A percentile compares a stretch with the other conserved stretches of the same genome.
Evolutionary conservation across 2,797 vertebrate genomes (phyloP).

Genomic region (Microctenopoma lineatum): DNA sequence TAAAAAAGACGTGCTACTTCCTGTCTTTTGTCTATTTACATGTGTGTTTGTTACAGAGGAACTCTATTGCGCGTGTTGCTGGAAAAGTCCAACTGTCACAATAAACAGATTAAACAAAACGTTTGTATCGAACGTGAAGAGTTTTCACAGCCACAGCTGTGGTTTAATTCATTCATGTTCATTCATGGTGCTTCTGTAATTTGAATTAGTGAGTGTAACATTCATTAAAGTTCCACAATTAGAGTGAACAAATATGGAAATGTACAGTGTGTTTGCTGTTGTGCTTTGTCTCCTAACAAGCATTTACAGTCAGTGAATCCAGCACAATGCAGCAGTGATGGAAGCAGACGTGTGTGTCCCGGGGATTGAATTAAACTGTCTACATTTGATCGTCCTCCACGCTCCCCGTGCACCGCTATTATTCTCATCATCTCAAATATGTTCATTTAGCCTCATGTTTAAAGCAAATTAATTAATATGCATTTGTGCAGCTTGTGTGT

Average conservation of each 20-base stretch:
- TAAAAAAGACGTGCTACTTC: neutral
- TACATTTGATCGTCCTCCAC: conserved; percentile 41
- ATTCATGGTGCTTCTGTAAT: conserved; percentile 40
- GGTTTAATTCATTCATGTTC: conserved; percentile 53
- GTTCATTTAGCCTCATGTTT: conserved; percentile 59
- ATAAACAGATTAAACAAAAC: conserved; percentile 13
- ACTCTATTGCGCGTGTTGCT: neutral
- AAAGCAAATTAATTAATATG: conserved; percentile 58
- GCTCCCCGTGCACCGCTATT: conserved; percentile 30
- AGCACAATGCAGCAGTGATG: conserved; percentile 23
- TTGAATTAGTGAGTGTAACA: conserved; percentile 4
- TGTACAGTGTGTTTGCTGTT: conserved; percentile 15
- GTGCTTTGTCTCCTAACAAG: conserved; percentile 37
- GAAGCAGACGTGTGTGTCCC: conserved; percentile 35
- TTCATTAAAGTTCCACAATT: conserved; percentile 29
- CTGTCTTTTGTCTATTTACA: neutral
- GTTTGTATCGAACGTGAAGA: conserved; percentile 13
- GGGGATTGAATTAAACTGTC: conserved; percentile 52
- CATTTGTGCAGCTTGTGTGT: conserved; percentile 5
- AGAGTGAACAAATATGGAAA: conserved; percentile 40
- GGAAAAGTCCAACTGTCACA: neutral
- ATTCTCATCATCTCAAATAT: conserved; percentile 55
- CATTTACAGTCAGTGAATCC: conserved; percentile 22
- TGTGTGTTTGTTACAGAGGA: neutral
- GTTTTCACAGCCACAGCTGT: conserved; percentile 40